These are phyloP conservation scores for Eurypyga helias DNA, from an alignment of 2,113 vertebrate genomes.

Conservation along the genomic window DNA sequence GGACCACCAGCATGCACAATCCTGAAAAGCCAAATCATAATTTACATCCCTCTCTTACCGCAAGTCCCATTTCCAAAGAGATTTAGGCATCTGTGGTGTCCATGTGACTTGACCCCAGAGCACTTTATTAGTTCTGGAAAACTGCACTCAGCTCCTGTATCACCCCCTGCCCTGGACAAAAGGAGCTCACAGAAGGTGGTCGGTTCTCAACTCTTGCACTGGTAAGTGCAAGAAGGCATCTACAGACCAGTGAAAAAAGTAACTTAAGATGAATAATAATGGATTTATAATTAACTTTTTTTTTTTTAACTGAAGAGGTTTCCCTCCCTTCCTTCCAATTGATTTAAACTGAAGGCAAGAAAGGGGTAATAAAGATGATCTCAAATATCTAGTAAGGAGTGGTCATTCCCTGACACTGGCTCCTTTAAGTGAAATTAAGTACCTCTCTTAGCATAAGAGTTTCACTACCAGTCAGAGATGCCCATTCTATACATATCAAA, in stretches of 20 bases:
- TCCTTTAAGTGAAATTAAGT: neutral
- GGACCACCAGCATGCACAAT: constrained; percentile 32
- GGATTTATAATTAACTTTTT: neutral
- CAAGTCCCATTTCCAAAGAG: neutral
- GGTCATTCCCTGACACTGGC: neutral
- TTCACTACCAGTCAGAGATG: neutral
- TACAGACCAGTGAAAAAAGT: neutral
- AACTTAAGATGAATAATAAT: neutral
- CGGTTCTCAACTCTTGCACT: neutral
- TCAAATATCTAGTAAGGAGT: neutral
- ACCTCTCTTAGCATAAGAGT: neutral
- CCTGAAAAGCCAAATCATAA: constrained; percentile 65
- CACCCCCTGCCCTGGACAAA: neutral
- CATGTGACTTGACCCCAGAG: neutral
- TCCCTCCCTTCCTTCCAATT: neutral
- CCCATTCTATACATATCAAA: neutral
- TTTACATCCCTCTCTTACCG: neutral
- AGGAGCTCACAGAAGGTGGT: neutral
- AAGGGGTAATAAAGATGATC: neutral
- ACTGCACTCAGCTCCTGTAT: neutral
- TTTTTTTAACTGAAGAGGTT: neutral
- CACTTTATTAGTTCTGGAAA: neutral
- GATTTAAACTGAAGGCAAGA: neutral
- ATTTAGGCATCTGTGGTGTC: neutral
- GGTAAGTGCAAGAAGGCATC: neutral